Base-by-base conservation (phyloP, 2,888 invertebrate species). In the Synanthedon myopaeformis region DNA sequence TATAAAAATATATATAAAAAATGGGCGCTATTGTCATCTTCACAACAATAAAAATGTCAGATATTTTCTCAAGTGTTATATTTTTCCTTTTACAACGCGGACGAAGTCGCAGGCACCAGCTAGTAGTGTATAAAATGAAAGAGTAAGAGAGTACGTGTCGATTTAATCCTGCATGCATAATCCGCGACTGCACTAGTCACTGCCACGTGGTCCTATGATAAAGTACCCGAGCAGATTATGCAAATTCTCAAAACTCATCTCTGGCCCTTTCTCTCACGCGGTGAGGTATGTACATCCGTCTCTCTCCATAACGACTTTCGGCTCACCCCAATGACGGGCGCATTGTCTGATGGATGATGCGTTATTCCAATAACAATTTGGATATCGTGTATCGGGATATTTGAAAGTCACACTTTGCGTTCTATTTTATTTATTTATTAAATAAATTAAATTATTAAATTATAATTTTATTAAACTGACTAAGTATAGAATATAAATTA, bases 121-220 rank as follows among this genome's bases (percentile, higher is more conserved):
- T 23, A 23, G 23, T 23, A 4, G 23, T 23, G 23, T 23, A 35
- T 35, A 35, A 35, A 35, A 35, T 35, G 35, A 35, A 35, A 35
- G 48, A n/a, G 14, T 45, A n/a, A 45, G 48, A 12, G 23, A 49
- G 63, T 72, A 74, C 70, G 72, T 71, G 71, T 65, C 71, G 76
- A 76, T 81, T 79, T 80, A 85, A 51, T 82, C 76, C 79, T 62
- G 66, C 65, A 66, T 66, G 68, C 77, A 76, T 85, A 86, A 84
- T 83, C 86, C 83, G 74, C 77, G 72, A 81, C 70, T 87, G 87
- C 86, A 85, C 82, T 85, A 86, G 87, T 86, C 87, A 87, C 81
- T 79, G 80, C 83, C 87, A 87, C 87, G 87, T 87, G 87, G 84
- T 86, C 79, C 84, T 78, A 85, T 87, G 86, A 87, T 86, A 86